phyloP scores from a whole-genome alignment of 2,113 vertebrate species.

The Nothocercus nigrocapillus region DNA sequence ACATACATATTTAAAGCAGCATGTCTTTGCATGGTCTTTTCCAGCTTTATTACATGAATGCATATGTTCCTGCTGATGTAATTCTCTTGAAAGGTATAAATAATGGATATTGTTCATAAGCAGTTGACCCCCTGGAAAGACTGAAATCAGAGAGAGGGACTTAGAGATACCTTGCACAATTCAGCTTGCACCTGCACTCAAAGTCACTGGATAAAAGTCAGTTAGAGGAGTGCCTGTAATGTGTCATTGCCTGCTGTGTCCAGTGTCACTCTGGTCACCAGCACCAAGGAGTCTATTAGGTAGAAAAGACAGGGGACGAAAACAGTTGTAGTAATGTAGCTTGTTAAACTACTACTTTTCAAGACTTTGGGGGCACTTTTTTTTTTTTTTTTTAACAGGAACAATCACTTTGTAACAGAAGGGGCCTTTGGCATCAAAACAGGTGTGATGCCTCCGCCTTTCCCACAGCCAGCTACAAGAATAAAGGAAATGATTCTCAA shows the following conservation, averaged over 20 bases:
- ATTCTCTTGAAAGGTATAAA: conserved; percentile 63
- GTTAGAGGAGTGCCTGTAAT: conserved; percentile 50
- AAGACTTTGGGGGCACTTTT: neutral
- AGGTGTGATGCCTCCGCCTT: neutral
- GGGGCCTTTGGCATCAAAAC: neutral
- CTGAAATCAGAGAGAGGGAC: conserved; percentile 30
- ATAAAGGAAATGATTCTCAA: neutral
- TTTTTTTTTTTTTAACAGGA: neutral
- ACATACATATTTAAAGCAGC: conserved; percentile 35
- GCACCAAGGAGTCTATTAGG: conserved; percentile 59
- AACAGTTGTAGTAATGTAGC: conserved; percentile 38
- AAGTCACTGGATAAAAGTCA: conserved; percentile 66
- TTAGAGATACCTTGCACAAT: conserved; percentile 23
- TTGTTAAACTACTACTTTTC: conserved; percentile 42
- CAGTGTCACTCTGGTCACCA: conserved; percentile 57
- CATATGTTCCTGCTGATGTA: conserved; percentile 41
- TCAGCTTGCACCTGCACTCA: conserved; percentile 29
- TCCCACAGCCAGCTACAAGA: neutral
- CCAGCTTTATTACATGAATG: conserved; percentile 50
- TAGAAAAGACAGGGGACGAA: conserved; percentile 43
- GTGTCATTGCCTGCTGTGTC: conserved; percentile 66
- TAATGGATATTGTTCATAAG: conserved; percentile 65
- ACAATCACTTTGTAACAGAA: neutral
- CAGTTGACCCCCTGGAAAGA: conserved; percentile 49
- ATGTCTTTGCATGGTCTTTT: neutral